Evolutionary conservation across 2,888 invertebrate genomes (phyloP), one percentile per base, ranked within the genome.

Genomic region (Dione vanillae): DNA sequence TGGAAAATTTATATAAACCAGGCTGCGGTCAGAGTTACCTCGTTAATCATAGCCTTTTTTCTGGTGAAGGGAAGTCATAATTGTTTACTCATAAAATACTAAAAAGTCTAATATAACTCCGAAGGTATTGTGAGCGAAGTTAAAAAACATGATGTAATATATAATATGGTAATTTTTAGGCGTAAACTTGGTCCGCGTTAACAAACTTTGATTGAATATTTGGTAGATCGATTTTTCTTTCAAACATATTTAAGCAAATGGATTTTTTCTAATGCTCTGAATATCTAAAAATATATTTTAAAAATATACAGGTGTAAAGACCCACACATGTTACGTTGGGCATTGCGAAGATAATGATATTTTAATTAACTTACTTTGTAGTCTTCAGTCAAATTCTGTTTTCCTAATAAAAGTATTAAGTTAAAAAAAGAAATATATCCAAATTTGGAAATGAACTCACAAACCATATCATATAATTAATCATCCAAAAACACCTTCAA

Each of bases 121-220:
- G 8, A 54, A 16, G 16, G 16, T 12, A 54, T 54, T 1, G 35
- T n/a, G 9, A 56, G 37, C 9, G 5, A 20, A n/a, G 20, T 27
- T 43, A 27, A 10, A 56, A 41, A 43, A 27, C 12, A 27, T 20
- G 10, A 12, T 64, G 47, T 20, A 49, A 49, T 40, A 47, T 40
- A 16, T 19, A 49, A 58, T 65, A 69, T 64, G 64, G 54, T 47
- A 45, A 72, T 61, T 58, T 69, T 45, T 67, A 69, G 65, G 67
- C 52, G 41, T 45, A 73, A 73, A 72, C 56, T 69, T 74, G 20
- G 41, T 41, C 61, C 52, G 47, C 82, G 83, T 81, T 83, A 78
- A 78, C 76, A 83, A 88, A 88, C 78, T 88, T 88, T 85, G 86
- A 88, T 88, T 86, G 87, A 88, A 88, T 87, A 85, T 85, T 83